Percentiles rank a stretch among this genome's conserved stretches.
phyloP scores from a whole-genome alignment of 1,140 invertebrate species.

The Macrobrachium rosenbergii region DNA sequence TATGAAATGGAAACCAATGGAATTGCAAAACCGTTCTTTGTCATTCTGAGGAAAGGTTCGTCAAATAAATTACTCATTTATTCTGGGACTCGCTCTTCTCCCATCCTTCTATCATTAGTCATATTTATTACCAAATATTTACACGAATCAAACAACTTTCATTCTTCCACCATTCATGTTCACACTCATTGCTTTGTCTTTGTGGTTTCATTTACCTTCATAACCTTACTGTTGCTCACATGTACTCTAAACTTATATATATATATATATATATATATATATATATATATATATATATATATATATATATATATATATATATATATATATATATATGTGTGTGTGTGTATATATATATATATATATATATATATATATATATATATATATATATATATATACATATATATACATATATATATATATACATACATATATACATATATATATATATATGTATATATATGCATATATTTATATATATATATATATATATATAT shows the following conservation, averaged over 20 bases:
- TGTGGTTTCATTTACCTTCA: too few species aligned
- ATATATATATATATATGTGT: constrained; percentile 15
- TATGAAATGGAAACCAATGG: too few species aligned
- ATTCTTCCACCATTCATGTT: too few species aligned
- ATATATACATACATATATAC: not conserved
- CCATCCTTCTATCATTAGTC: too few species aligned
- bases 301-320: constrained; percentile 8
- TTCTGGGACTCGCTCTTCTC: too few species aligned
- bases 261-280: constrained; percentile 18
- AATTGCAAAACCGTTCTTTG: too few species aligned
- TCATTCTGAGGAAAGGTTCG: too few species aligned
- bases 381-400: constrained; percentile 23
- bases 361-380: constrained; percentile 16
- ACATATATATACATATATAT: not conserved
- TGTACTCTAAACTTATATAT: constrained; percentile 13
- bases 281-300: constrained; percentile 26
- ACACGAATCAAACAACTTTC: too few species aligned
- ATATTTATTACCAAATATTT: too few species aligned
- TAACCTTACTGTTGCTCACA: too few species aligned
- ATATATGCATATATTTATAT: constrained; percentile 19
- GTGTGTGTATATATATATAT: constrained; percentile 10
- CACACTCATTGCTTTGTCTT: too few species aligned
- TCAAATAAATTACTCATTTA: too few species aligned
- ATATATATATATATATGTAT: constrained; percentile 18
- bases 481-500: constrained; percentile 34